These are phyloP conservation scores for Amazona guildingii DNA, from an alignment of 2,113 vertebrate species.

Conservation along the genomic window DNA sequence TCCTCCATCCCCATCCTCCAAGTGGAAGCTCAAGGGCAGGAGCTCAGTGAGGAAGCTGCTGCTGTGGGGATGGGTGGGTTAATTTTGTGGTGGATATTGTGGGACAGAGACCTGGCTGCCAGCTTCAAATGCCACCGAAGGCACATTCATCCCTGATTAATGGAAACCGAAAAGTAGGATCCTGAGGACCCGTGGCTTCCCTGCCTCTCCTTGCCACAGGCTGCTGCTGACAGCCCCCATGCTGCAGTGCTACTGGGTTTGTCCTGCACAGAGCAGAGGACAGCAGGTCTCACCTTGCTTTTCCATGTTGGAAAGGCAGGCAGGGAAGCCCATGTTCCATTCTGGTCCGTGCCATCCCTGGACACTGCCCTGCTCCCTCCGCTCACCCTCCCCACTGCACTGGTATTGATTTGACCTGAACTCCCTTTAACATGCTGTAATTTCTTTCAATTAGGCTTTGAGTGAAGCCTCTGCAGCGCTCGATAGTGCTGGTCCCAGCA, in stretches of 20 bases:
- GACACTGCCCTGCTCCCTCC: rapidly evolving
- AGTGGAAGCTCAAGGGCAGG: background rate
- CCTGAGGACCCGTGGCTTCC: background rate
- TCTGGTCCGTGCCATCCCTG: background rate
- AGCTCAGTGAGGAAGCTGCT: background rate
- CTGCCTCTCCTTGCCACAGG: background rate
- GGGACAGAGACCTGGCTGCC: background rate
- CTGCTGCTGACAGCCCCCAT: background rate
- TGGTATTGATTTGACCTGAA: background rate
- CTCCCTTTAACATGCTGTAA: constrained; percentile 36
- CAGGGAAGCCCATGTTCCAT: rapidly evolving
- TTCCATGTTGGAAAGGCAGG: rapidly evolving
- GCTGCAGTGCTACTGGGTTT: rapidly evolving
- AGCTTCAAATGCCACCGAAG: background rate
- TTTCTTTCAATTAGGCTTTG: constrained; percentile 52
- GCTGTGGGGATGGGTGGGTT: rapidly evolving
- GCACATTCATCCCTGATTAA: background rate
- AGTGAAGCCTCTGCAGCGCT: background rate
- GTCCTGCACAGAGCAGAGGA: background rate
- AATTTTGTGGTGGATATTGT: background rate
- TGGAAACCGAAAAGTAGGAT: constrained; percentile 15
- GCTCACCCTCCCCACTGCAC: rapidly evolving
- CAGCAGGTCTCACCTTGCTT: background rate
- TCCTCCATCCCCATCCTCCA: background rate
- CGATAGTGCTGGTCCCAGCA: background rate